These are phyloP conservation scores for Onychomys torridus DNA, from an alignment of 2,797 vertebrate species.

Conservation along the genomic window DNA sequence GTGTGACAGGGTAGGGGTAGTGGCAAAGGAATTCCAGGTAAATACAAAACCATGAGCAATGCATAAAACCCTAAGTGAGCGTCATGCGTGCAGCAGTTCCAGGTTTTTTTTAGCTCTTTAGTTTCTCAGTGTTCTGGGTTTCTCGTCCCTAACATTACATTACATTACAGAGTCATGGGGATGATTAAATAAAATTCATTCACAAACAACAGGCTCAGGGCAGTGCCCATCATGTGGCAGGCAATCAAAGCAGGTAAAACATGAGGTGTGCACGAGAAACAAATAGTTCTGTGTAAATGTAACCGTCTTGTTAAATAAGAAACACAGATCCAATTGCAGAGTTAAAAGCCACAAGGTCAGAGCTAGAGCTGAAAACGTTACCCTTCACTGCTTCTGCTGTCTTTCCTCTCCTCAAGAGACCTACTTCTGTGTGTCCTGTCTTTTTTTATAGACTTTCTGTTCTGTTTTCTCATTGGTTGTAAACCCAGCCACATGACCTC, in stretches of 20 bases:
- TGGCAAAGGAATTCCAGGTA: not conserved
- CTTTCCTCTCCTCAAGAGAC: too few relatives aligned
- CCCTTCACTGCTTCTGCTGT: too few relatives aligned
- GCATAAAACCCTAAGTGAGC: not conserved
- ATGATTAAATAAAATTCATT: not conserved
- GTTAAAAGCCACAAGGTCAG: too few relatives aligned
- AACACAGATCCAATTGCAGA: too few relatives aligned
- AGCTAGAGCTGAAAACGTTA: too few relatives aligned
- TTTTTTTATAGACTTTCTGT: too few relatives aligned
- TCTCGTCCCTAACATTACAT: not conserved
- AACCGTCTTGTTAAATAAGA: too few relatives aligned
- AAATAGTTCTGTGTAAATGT: not conserved
- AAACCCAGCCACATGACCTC: too few relatives aligned
- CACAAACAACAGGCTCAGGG: not conserved
- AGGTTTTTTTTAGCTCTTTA: not conserved
- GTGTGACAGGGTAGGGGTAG: not conserved
- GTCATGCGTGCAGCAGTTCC: not conserved
- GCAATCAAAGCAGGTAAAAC: not conserved
- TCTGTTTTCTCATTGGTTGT: too few relatives aligned
- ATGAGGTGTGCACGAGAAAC: not conserved
- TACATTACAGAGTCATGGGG: not conserved
- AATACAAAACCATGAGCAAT: not conserved
- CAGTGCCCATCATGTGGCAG: not conserved
- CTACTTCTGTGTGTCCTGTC: too few relatives aligned
- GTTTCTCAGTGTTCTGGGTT: not conserved